A percentile compares a stretch with the other conserved stretches of the same genome.
These are phyloP conservation scores for Saguinus imperator DNA, from an alignment of 2,113 vertebrate species.

Conservation along the genomic window DNA sequence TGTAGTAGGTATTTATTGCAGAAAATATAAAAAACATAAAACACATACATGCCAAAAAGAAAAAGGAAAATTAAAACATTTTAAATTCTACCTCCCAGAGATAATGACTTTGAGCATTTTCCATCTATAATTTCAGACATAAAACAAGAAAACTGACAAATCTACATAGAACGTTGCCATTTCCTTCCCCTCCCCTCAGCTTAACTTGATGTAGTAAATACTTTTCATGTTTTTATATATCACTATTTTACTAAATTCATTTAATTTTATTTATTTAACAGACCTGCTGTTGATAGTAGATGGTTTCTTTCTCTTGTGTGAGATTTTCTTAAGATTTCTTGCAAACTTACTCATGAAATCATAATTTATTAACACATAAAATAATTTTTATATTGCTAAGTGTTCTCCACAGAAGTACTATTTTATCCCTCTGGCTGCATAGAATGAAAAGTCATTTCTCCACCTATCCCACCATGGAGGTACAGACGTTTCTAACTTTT, in stretches of 20 bases:
- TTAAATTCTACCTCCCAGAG: not conserved
- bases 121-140: not conserved
- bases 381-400: not conserved
- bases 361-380: not conserved
- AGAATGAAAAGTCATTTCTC: not conserved
- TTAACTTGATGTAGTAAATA: not conserved
- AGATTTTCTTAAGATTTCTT: not conserved
- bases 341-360: not conserved
- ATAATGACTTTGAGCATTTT: not conserved
- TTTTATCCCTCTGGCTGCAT: not conserved
- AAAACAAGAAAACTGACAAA: constrained; percentile 9
- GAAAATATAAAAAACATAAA: not conserved
- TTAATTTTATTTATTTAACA: not conserved
- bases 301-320: not conserved
- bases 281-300: not conserved
- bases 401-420: not conserved
- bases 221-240: not conserved
- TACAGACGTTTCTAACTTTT: not conserved
- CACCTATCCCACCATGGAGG: not conserved
- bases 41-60: not conserved
- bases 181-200: not conserved
- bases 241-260: not conserved
- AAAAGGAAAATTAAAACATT: not conserved
- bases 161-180: not conserved
- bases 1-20: not conserved